phyloP scores from a whole-genome alignment of 2,113 vertebrate species.

The Ophiodon elongatus region DNA sequence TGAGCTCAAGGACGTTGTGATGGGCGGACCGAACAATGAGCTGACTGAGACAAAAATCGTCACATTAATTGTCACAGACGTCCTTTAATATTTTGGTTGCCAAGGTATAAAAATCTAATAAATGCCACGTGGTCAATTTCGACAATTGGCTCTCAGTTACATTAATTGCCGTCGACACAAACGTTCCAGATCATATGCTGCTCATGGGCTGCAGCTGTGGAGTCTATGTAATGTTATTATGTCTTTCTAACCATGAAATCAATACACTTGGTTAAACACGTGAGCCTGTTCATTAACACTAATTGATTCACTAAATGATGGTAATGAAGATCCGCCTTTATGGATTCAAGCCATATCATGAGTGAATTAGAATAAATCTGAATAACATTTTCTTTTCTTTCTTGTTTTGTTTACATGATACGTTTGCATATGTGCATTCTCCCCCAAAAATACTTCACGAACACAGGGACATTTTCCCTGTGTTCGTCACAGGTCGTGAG shows the following conservation, averaged over 20 bases:
- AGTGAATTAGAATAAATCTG: constrained; percentile 31
- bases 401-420: background rate
- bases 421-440: background rate
- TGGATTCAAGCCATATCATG: background rate
- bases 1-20: background rate
- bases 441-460: background rate
- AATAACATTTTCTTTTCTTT: background rate
- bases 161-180: background rate
- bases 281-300: background rate
- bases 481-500: accelerated
- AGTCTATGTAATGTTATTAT: background rate
- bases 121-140: background rate
- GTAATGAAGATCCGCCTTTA: background rate
- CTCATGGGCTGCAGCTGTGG: background rate
- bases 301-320: constrained; percentile 4
- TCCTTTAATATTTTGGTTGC: background rate
- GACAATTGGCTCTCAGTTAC: background rate
- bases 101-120: background rate
- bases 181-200: background rate
- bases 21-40: background rate
- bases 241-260: background rate
- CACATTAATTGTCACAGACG: background rate
- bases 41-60: background rate
- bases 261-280: background rate
- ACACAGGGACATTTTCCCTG: background rate